These are phyloP conservation scores for Nasonia vitripennis DNA, from an alignment of 1,140 invertebrate genomes.

Conservation along the genomic window DNA sequence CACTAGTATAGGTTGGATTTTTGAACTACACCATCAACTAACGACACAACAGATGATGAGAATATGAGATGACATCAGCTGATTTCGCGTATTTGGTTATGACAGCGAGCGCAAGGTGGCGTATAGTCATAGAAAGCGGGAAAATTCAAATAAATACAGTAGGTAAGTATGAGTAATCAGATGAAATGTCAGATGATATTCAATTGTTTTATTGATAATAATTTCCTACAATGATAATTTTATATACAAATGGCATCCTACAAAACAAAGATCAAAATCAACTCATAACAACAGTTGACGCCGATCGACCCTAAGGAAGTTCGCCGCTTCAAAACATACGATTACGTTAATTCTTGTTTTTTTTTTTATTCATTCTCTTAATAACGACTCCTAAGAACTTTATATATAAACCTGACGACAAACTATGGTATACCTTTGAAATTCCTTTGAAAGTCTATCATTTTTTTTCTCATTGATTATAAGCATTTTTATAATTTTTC, in stretches of 20 bases:
- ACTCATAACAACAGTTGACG: conserved; percentile 49
- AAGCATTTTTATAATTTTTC: conserved; percentile 11
- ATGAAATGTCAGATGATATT: conserved; percentile 1
- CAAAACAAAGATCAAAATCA: conserved; percentile 50
- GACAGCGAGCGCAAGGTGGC: too few species aligned
- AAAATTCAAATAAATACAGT: neutral
- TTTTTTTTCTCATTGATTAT: conserved; percentile 13
- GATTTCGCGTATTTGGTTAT: too few species aligned
- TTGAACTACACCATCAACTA: too few species aligned
- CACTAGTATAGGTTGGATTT: too few species aligned
- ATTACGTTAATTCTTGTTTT: conserved; percentile 38
- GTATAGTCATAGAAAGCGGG: neutral
- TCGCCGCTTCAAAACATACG: conserved; percentile 38
- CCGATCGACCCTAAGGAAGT: conserved; percentile 30
- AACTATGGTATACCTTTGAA: conserved; percentile 35
- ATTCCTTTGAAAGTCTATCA: conserved; percentile 19
- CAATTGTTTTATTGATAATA: conserved; percentile 50
- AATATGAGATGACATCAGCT: too few species aligned
- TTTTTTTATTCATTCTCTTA: conserved; percentile 20
- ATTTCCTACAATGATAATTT: conserved; percentile 49
- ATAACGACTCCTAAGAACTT: conserved; percentile 41
- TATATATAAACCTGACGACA: conserved; percentile 37
- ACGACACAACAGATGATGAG: too few species aligned
- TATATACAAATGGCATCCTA: conserved; percentile 52
- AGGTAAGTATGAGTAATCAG: too few species aligned